phyloP scores from a whole-genome alignment of 1,140 invertebrate genomes.

The Drosophila burlai region DNA sequence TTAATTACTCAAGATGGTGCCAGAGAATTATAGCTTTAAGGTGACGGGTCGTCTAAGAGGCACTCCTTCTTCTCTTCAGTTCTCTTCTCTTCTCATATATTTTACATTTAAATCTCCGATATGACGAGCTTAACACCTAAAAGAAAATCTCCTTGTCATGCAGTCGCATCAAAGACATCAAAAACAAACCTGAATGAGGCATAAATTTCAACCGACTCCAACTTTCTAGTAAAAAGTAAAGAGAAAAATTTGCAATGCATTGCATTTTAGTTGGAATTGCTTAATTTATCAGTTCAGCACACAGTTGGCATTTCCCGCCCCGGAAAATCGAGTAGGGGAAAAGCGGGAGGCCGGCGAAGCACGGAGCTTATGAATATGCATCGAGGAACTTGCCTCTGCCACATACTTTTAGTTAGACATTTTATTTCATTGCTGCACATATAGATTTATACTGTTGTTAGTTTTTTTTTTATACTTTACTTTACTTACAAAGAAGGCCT shows the following conservation, averaged over 20 bases:
- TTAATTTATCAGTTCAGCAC: constrained; percentile 82
- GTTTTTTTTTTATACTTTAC: neutral
- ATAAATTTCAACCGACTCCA: constrained; percentile 63
- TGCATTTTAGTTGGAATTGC: constrained; percentile 72
- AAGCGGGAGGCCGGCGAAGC: constrained; percentile 18
- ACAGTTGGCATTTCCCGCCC: constrained; percentile 72
- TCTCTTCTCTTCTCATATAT: neutral
- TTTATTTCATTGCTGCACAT: constrained; percentile 50
- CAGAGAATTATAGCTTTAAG: constrained; percentile 68
- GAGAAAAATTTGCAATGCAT: constrained; percentile 70
- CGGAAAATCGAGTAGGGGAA: constrained; percentile 30
- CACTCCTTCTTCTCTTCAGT: neutral
- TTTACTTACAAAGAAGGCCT: constrained; percentile 31
- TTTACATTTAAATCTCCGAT: constrained; percentile 65
- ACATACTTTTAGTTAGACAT: constrained; percentile 54
- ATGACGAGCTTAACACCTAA: constrained; percentile 15
- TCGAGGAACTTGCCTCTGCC: constrained; percentile 43
- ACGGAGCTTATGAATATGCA: constrained; percentile 54
- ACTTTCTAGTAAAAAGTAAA: constrained; percentile 58
- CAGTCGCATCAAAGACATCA: constrained; percentile 78
- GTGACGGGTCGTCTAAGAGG: constrained; percentile 50
- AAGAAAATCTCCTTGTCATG: constrained; percentile 43
- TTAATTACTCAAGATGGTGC: constrained; percentile 56
- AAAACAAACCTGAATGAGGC: constrained; percentile 76
- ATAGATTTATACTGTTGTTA: constrained; percentile 16